Conservation (phyloP, 2,888 invertebrate genomes). For the Lobophora halterata region DNA sequence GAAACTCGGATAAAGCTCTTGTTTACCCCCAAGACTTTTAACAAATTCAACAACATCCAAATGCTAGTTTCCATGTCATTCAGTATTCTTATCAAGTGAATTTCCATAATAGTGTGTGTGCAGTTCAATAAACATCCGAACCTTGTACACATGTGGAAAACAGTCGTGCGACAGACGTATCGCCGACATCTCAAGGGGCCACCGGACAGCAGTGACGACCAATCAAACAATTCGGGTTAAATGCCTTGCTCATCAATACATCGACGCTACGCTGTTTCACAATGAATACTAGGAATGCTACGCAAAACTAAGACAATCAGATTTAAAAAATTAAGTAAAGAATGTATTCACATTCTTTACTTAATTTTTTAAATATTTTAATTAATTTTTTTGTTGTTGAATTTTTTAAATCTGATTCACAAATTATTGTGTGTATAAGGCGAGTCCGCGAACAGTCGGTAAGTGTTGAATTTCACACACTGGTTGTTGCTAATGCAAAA, state of each 20-base stretch:
- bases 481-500: slow-evolving; percentile 5
- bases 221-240: slow-evolving; percentile 75
- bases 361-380: too few species aligned
- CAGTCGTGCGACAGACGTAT: slow-evolving; percentile 33
- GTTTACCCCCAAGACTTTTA: too few species aligned
- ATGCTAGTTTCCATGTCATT: slow-evolving; percentile 6
- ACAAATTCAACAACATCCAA: too few species aligned
- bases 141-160: slow-evolving; percentile 34
- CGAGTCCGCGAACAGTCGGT: neutral
- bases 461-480: slow-evolving; percentile 3
- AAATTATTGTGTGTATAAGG: neutral
- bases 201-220: slow-evolving; percentile 50
- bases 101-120: slow-evolving; percentile 21
- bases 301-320: slow-evolving; percentile 3
- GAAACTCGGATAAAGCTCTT: too few species aligned
- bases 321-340: slow-evolving; percentile 1
- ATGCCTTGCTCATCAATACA: slow-evolving; percentile 39
- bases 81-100: slow-evolving; percentile 7
- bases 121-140: slow-evolving; percentile 37
- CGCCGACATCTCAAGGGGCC: slow-evolving; percentile 37
- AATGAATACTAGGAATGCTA: slow-evolving; percentile 27
- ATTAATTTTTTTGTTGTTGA: too few species aligned
- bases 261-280: slow-evolving; percentile 37
- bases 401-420: too few species aligned
- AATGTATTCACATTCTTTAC: too few species aligned